Evolutionary conservation across 2,797 vertebrate species (phyloP), one percentile per base, ranked within the genome.

Genomic region (Phalanger gymnotis): DNA sequence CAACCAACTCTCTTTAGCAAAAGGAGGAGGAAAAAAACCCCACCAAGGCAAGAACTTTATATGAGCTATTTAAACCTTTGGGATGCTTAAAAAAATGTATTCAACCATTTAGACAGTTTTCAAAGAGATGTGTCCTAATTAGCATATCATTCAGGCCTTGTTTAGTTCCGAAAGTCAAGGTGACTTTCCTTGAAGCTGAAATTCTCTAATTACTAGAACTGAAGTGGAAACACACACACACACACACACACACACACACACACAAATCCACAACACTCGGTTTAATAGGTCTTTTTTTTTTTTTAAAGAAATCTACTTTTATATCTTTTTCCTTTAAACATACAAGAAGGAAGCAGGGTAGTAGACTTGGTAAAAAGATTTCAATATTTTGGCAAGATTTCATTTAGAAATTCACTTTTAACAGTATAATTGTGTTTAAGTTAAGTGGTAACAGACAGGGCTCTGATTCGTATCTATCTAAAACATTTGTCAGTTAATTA

Each of bases 91-190:
- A 96, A 96, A 93, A 95, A 97, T 40, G 58, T 96, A 92, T 90
- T 96, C 94, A 97, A 57, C 92, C 95, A 94, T 97, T 97, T 95
- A 96, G 95, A 98, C 96, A 98, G 98, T 98, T 98, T 98, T 98
- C 96, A 95, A 97, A 99, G 98, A 96, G 97, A 98, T 98, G 98
- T 97, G 98, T 98, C 98, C 98, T 94, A 98, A 99, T 98, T 99
- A 99, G 98, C 98, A 98, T 96, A 96, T 98, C 94, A 95, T 95
- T 95, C 97, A 95, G 97, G 97, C 96, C 96, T 98, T 98, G 87
- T 94, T 97, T 97, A n/a, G 13, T 94, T 98, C 96, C 96, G 95
- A 81, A 96, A 98, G 96, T 97, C 97, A 98, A 97, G 95, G 95
- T 98, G 98, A 98, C 96, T 96, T 97, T 98, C 91, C 13, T n/a